Evolutionary conservation across 2,797 vertebrate species (phyloP), one percentile per base, ranked within the genome.

Genomic region (Heteromormyrus szaboi): DNA sequence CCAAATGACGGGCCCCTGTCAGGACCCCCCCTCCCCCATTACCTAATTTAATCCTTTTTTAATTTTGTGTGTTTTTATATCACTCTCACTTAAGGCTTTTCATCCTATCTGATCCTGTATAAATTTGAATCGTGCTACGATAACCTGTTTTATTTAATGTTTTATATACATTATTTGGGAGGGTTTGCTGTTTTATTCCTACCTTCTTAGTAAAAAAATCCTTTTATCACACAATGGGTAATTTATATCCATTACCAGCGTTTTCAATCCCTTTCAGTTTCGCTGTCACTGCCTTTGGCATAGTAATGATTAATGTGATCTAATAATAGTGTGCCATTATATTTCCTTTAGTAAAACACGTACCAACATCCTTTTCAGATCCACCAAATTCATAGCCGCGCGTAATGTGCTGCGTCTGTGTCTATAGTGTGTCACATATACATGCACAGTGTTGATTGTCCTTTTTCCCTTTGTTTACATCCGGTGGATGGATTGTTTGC

Each of bases 141-240:
- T 96, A 96, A 96, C 96, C 94, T 92, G 93, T 93, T 95, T 96
- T 96, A 96, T 96, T 95, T 94, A 94, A 93, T 93, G 93, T 95
- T 93, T 91, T 89, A 92, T 90, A 92, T 90, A 90, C 89, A 89
- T 88, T 90, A 93, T 96, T 94, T 98, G 96, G 96, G 97, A 97
- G 97, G 97, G 97, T 97, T 97, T 97, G 12, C 97, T 98, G 97
- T 98, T 99, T 98, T 98, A 98, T 99, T 98, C 97, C 97, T 97
- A 99, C 98, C 98, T 99, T 99, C 97, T 98, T 98, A 98, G 97
- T 97, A 98, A 95, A 99, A 87, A 87, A 99, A 99, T 98, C 98
- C 98, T 99, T 99, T 99, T 99, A 99, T 99, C 98, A 99, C 97
- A 99, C 98, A 99, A 99, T 99, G 97, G 98, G 97, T 98, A 99